Evolutionary conservation across 2,888 invertebrate genomes (phyloP).

Genomic region (Apodemia duryi): DNA sequence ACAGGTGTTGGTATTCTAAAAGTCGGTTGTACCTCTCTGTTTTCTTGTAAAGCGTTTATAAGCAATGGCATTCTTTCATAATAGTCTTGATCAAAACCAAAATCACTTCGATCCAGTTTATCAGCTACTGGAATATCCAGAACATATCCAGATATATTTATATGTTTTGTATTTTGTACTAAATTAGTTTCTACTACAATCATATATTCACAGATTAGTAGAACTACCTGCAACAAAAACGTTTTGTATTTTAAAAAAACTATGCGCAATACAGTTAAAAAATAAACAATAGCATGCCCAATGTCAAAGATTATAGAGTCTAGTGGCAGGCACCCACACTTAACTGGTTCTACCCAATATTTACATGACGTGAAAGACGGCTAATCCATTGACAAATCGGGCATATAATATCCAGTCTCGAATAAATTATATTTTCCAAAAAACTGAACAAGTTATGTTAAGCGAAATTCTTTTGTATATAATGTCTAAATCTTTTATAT

Average conservation of each 20-base stretch:
- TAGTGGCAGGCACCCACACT: no score
- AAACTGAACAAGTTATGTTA: no score
- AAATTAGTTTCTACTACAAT: conserved; percentile 68
- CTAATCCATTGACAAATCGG: no score
- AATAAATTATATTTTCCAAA: no score
- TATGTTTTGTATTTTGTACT: conserved; percentile 54
- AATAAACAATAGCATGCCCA: no score
- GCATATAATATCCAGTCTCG: no score
- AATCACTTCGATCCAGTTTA: conserved; percentile 59
- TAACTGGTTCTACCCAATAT: no score
- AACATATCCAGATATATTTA: conserved; percentile 37
- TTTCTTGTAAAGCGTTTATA: conserved; percentile 70
- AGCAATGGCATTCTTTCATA: conserved; percentile 70
- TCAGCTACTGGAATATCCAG: conserved; percentile 58
- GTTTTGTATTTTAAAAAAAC: background rate
- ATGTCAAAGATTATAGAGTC: no score
- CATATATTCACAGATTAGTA: conserved; percentile 73
- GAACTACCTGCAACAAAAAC: conserved; percentile 63
- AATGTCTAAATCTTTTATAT: no score
- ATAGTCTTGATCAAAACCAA: conserved; percentile 70
- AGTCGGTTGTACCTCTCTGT: conserved; percentile 51
- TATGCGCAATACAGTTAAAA: no score
- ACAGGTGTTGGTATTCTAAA: conserved; percentile 38
- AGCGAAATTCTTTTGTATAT: no score
- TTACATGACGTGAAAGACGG: no score